Base-by-base conservation (phyloP, 2,888 invertebrate genomes). In the Lasioglossum pauxillum region DNA sequence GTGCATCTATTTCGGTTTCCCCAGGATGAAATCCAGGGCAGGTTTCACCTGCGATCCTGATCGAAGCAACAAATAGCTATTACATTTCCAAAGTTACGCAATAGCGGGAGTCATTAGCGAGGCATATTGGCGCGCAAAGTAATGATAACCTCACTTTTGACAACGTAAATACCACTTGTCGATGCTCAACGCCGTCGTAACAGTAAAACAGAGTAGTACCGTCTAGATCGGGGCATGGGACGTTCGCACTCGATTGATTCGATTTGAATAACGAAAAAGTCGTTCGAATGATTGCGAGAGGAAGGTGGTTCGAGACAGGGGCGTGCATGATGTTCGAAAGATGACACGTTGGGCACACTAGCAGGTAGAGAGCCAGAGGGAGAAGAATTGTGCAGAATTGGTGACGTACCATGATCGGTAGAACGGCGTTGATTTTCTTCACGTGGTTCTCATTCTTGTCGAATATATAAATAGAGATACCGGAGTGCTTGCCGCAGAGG, bases 381-480 rank as follows among this genome's bases (percentile, higher is more conserved):
- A 60, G 81, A 77, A 73, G 78, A 60, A 46, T 78, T 27, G 57
- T 73, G 53, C 80, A 78, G 46, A 71, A 64, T 10, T 72, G 27
- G 64, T 76, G 76, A 93, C 94, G 89, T 91, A 95, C 95, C 94
- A 93, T 92, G 83, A 95, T 94, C 74, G 95, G 95, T 49, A 95
- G 91, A 82, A 95, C 91, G 64, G 93, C 90, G 91, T 94, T 94
- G 89, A 95, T 95, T 89, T 94, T 95, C 88, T 92, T 92, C 83
- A 93, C 90, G 87, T 94, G 93, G 82, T 88, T 93, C 73, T 93
- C 94, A 64, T 92, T 93, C 84, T 93, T 91, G 89, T 93, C 94
- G 87, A 95, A 95, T 80, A 95, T 94, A 83, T 95, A 90, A 88
- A 95, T 92, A 67, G 93, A 91, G 64, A 94, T 93, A 72, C 92